Percentiles rank a stretch among this genome's conserved stretches.
Conservation (phyloP, 2,888 invertebrate genomes). For the Poecilus cupreus region DNA sequence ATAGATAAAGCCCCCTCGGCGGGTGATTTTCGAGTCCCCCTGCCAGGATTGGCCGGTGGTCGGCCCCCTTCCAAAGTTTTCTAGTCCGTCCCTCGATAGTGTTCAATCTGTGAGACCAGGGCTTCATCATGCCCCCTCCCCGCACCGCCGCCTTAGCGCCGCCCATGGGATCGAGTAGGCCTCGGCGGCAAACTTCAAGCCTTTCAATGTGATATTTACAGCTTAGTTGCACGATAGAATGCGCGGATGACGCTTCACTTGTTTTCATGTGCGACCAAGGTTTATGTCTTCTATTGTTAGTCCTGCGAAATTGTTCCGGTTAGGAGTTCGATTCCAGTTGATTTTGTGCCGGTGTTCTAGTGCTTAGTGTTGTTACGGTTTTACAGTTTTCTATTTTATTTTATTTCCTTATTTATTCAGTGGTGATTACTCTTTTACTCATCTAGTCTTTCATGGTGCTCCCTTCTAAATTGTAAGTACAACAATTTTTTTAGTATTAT, state of each 20-base stretch:
- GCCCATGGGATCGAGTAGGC: constrained; percentile 40
- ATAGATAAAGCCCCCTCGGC: constrained; percentile 2
- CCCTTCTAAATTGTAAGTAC: background rate
- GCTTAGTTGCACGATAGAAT: constrained; percentile 58
- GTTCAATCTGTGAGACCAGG: constrained; percentile 37
- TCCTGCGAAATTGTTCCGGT: background rate
- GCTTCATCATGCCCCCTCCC: constrained; percentile 34
- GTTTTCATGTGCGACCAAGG: constrained; percentile 43
- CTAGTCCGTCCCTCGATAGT: constrained; percentile 55
- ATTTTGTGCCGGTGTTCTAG: background rate
- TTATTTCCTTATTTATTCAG: background rate
- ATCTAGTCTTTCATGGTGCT: background rate
- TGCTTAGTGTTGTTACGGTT: background rate
- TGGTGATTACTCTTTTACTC: background rate
- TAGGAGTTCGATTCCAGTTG: background rate
- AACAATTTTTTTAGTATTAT: background rate
- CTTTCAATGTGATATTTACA: constrained; percentile 60
- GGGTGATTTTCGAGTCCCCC: constrained; percentile 8
- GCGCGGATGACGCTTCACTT: constrained; percentile 49
- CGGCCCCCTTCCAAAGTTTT: constrained; percentile 42
- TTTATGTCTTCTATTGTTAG: constrained; percentile 28
- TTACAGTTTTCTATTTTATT: background rate
- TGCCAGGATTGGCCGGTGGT: constrained; percentile 35
- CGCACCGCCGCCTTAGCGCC: constrained; percentile 28
- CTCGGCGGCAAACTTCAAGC: constrained; percentile 57